phyloP scores from a whole-genome alignment of 2,113 vertebrate species.

The Sminthopsis crassicaudata region DNA sequence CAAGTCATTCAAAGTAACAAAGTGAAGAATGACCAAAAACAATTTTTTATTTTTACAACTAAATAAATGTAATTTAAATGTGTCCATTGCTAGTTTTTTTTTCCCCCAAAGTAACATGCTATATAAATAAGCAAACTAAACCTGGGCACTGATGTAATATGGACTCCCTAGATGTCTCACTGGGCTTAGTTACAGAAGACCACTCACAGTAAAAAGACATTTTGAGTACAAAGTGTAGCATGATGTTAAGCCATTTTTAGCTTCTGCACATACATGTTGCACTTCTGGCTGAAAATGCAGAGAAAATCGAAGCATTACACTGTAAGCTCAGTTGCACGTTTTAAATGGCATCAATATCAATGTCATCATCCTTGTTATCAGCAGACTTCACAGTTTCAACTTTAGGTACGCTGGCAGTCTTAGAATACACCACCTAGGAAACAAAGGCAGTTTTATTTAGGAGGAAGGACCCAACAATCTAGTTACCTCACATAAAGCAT shows the following conservation, averaged over 20 bases:
- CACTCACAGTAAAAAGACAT: constrained; percentile 85
- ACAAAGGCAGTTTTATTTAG: constrained; percentile 25
- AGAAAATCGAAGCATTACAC: constrained; percentile 80
- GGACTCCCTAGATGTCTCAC: constrained; percentile 83
- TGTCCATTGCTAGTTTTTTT: constrained; percentile 85
- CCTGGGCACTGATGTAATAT: constrained; percentile 81
- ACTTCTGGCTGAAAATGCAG: constrained; percentile 84
- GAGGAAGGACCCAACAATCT: not conserved
- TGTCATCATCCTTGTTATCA: constrained; percentile 94
- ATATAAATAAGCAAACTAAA: constrained; percentile 85
- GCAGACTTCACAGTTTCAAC: constrained; percentile 95
- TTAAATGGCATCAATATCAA: constrained; percentile 99
- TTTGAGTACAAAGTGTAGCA: constrained; percentile 86
- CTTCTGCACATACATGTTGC: constrained; percentile 85
- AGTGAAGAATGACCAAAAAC: constrained; percentile 85
- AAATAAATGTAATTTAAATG: constrained; percentile 87
- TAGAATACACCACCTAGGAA: constrained; percentile 95
- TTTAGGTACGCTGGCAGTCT: constrained; percentile 94
- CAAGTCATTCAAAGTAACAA: constrained; percentile 69
- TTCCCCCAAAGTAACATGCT: constrained; percentile 87
- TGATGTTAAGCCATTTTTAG: constrained; percentile 85
- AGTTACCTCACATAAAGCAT: not conserved
- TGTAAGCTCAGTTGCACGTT: constrained; percentile 76
- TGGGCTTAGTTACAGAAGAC: constrained; percentile 85
- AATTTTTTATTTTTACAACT: constrained; percentile 89